Evolutionary conservation across 2,888 invertebrate species (phyloP), one percentile per base, ranked within the genome.

Genomic region (Mystacides longicornis): DNA sequence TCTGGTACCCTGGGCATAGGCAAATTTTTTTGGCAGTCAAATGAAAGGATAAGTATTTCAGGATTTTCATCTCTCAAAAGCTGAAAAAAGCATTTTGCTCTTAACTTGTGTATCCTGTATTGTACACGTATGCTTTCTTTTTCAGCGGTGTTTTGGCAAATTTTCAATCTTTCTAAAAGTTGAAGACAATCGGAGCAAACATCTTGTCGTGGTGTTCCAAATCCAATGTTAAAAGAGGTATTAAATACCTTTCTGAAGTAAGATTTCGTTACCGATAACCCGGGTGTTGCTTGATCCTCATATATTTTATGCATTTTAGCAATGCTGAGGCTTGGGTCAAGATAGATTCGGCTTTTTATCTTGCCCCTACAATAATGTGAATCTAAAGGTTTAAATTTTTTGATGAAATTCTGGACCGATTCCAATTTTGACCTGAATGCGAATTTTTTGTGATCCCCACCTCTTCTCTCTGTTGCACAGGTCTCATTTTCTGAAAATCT

Each of bases 1-100:
- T 66, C 65, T 11, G 65, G 64, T 42, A 67, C 48, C 47, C 63
- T 64, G 2, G 66, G 65, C 19, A 67, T 45, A 4, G 57, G 49
- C 21, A 63, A 54, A 55, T 66, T 67, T 62, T 66, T 66, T 56
- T 66, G 60, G 14, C 37, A 3, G 14, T 37, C 37, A 16, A 37
- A 37, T 7, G 37, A 7, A 7, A 37, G 3, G 7, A 16, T 37
- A 4, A 37, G 14, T 3, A 37, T 4, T 4, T 43, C 65, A 66
- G 18, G 43, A 3, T 46, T 16, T 21, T 46, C 19, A 3, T 18
- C 21, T 18, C 14, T 5, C 4, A 21, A 19, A 19, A 19, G 3
- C 14, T 46, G 4, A 43, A 9, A 43, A 18, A 46, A 46, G 4
- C 5, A 5, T 43, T 43, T 5, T 5, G 18, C 43, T 5, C 43